Evolutionary conservation across 2,113 vertebrate species (phyloP).

Genomic region (Toxostoma redivivum): DNA sequence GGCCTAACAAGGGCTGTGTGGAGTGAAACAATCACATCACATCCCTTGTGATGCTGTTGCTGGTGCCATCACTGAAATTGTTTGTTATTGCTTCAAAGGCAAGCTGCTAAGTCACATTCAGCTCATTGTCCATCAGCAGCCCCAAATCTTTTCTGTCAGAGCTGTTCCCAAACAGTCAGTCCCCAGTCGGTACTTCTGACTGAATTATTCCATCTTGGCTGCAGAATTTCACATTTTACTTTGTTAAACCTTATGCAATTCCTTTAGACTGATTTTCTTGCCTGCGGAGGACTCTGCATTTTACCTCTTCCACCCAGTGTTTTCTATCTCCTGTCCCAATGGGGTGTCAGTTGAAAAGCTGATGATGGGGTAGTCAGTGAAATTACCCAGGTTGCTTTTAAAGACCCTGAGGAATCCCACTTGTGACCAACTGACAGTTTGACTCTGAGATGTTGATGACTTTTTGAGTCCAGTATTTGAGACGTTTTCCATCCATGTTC

Average conservation of each 20-base stretch:
- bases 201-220: not conserved
- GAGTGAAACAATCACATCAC: not conserved
- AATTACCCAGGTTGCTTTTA: not conserved
- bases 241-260: not conserved
- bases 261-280: not conserved
- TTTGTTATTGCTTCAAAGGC: not conserved
- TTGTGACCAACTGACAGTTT: not conserved
- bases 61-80: not conserved
- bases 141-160: not conserved
- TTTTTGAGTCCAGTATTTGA: not conserved
- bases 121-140: not conserved
- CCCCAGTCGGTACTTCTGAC: not conserved
- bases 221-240: not conserved
- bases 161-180: not conserved
- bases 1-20: not conserved
- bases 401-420: not conserved
- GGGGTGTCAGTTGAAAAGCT: not conserved
- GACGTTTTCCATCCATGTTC: not conserved
- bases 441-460: not conserved
- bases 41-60: not conserved
- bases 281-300: not conserved
- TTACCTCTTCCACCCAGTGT: not conserved
- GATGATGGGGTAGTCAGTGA: not conserved
- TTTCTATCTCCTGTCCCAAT: not conserved
- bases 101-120: fast-evolving